Evolutionary conservation across 2,797 vertebrate genomes (phyloP).

Genomic region (Acanthopagrus latus): DNA sequence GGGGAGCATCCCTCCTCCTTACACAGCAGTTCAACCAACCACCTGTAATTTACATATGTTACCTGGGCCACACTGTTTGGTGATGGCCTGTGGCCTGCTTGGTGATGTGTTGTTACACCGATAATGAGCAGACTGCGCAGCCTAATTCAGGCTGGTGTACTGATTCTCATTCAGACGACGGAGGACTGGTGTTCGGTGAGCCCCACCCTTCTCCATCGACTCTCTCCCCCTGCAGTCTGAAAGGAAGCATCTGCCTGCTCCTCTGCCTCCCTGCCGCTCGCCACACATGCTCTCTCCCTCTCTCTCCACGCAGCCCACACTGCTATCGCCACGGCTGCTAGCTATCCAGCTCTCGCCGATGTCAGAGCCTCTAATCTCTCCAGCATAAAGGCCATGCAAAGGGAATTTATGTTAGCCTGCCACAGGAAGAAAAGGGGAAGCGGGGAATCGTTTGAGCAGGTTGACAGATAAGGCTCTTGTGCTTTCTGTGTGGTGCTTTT

Average conservation of each 20-base stretch:
- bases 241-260: slow-evolving; percentile 74
- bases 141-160: slow-evolving; percentile 35
- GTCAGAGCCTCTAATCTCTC: slow-evolving; percentile 81
- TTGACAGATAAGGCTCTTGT: slow-evolving; percentile 87
- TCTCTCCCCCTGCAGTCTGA: slow-evolving; percentile 62
- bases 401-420: slow-evolving; percentile 79
- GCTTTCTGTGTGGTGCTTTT: slow-evolving; percentile 85
- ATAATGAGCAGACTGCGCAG: slow-evolving; percentile 25
- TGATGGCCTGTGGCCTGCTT: background rate
- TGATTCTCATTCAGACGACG: slow-evolving; percentile 41
- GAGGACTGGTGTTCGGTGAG: slow-evolving; percentile 54
- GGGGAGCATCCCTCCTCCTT: background rate
- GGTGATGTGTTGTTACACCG: slow-evolving; percentile 12
- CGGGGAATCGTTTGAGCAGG: slow-evolving; percentile 86
- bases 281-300: slow-evolving; percentile 48
- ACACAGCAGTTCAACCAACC: background rate
- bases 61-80: slow-evolving; percentile 17
- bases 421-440: slow-evolving; percentile 81
- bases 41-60: background rate
- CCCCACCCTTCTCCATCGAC: slow-evolving; percentile 67
- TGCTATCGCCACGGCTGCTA: slow-evolving; percentile 62
- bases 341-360: slow-evolving; percentile 71
- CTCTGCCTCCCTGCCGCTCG: slow-evolving; percentile 54
- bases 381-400: slow-evolving; percentile 79
- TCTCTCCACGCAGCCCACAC: slow-evolving; percentile 46